These are phyloP conservation scores for Ptychodera flava DNA, from an alignment of 35 echinoderm and acorn worm species.

Conservation along the genomic window DNA sequence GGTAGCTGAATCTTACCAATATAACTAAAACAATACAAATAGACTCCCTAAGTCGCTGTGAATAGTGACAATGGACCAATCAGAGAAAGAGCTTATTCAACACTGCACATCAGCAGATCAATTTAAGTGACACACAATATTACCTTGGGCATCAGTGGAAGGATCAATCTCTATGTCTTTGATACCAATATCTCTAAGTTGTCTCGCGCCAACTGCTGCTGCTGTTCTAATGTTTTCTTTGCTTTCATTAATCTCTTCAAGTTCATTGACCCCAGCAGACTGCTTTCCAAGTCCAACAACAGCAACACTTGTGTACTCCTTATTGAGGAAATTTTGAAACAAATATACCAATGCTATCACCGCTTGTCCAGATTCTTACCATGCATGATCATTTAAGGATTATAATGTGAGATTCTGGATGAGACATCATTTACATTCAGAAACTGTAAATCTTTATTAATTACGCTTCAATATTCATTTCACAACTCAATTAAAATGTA, in stretches of 20 bases:
- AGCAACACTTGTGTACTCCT: constrained; percentile 70
- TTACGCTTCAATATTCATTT: background rate
- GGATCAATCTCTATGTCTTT: constrained; percentile 72
- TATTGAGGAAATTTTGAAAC: background rate
- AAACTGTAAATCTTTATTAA: background rate
- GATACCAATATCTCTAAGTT: constrained; percentile 52
- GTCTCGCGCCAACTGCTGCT: constrained; percentile 52
- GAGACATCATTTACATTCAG: background rate
- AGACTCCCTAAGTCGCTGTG: too few species aligned
- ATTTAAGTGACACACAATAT: too few species aligned
- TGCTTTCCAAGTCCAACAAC: constrained; percentile 85
- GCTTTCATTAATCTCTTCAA: constrained; percentile 54
- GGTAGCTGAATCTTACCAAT: too few species aligned
- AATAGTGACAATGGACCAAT: too few species aligned
- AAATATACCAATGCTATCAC: background rate
- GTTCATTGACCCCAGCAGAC: constrained; percentile 65
- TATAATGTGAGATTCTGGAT: background rate
- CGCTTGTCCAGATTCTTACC: background rate
- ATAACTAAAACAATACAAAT: too few species aligned
- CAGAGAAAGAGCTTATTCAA: too few species aligned
- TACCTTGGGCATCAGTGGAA: constrained; percentile 84
- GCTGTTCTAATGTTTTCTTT: constrained; percentile 80
- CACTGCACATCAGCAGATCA: too few species aligned
- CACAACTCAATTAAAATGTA: background rate
- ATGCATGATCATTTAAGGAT: background rate